Conservation (phyloP, 2,797 vertebrate genomes). For the Falco concolor region DNA sequence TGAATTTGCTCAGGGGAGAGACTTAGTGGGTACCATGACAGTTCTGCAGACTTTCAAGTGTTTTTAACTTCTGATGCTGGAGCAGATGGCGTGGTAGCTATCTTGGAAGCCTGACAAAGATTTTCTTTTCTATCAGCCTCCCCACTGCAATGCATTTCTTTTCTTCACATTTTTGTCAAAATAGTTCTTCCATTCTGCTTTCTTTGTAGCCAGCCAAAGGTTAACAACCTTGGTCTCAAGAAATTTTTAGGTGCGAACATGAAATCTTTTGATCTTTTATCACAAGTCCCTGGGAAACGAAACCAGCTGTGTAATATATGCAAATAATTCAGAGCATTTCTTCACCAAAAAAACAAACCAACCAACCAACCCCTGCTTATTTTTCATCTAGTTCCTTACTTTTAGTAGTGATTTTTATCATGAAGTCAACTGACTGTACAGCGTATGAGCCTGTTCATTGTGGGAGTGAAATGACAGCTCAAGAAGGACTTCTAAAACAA, state of each 20-base stretch:
- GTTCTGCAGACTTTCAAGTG: not conserved
- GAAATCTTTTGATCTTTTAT: not conserved
- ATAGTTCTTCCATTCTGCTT: not conserved
- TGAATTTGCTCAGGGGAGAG: not conserved
- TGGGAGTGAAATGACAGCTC: conserved; percentile 46
- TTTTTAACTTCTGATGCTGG: not conserved
- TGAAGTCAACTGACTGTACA: not conserved
- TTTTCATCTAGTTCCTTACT: not conserved
- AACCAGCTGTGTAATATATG: not conserved
- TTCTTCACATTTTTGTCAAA: not conserved
- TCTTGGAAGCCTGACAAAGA: conserved; percentile 38
- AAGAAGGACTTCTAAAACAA: not conserved
- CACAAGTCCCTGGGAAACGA: not conserved
- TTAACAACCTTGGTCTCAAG: not conserved
- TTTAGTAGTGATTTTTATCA: not conserved
- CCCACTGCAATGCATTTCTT: not conserved
- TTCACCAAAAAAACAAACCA: not conserved
- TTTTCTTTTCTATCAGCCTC: not conserved
- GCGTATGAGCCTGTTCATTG: not conserved
- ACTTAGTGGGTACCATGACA: rapidly evolving
- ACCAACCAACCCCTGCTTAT: not conserved
- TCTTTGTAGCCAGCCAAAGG: not conserved
- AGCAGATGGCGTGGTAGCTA: conserved; percentile 25
- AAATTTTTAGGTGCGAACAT: not conserved
- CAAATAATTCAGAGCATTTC: not conserved